Conservation (phyloP, 2,797 vertebrate species). For the Enteromius anoplus region DNA sequence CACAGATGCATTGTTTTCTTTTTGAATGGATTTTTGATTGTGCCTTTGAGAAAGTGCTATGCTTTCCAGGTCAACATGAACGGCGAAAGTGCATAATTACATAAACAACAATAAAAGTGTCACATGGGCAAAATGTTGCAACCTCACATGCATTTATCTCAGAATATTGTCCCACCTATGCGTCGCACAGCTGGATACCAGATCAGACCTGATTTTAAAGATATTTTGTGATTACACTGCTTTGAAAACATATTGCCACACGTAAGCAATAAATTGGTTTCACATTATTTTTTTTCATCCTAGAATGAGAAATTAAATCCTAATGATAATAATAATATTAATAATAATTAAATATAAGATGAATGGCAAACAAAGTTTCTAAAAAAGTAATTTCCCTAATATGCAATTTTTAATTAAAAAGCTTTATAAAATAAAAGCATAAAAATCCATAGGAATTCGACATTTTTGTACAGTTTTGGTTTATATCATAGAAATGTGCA, state of each 20-base stretch:
- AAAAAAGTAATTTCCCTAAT: background rate
- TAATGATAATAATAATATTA: background rate
- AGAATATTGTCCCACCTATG: background rate
- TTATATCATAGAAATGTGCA: background rate
- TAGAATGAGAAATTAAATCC: background rate
- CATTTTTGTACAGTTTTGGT: background rate
- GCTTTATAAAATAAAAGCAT: too few species aligned
- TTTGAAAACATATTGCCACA: background rate
- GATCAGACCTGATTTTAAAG: background rate
- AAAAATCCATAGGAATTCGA: background rate
- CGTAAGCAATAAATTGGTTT: background rate
- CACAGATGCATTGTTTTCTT: background rate
- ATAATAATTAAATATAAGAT: background rate
- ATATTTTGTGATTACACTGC: background rate
- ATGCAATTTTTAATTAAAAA: background rate
- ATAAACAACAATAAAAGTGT: background rate
- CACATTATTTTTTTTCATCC: background rate
- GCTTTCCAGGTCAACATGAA: background rate
- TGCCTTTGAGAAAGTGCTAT: background rate
- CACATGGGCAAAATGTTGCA: background rate
- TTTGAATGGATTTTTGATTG: constrained; percentile 8
- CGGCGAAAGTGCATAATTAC: background rate
- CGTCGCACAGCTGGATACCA: background rate
- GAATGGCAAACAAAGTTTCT: background rate
- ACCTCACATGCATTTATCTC: background rate